phyloP scores from a whole-genome alignment of 2,113 vertebrate genomes.

The rabbit (Oryctolagus cuniculus) region DNA sequence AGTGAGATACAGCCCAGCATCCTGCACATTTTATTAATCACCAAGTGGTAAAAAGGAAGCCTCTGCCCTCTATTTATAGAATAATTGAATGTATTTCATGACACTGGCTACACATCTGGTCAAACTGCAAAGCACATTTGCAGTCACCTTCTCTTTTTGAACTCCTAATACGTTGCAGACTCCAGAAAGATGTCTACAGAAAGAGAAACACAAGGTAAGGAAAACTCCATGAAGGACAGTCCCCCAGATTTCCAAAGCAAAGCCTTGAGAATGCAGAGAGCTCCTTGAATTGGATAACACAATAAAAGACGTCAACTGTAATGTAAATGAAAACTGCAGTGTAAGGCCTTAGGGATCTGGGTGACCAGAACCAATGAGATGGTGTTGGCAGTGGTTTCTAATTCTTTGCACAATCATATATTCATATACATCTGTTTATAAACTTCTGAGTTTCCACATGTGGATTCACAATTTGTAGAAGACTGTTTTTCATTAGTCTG shows the following conservation, averaged over 20 bases:
- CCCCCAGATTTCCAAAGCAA: not conserved
- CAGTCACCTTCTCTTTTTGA: slow-evolving; percentile 78
- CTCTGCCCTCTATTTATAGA: slow-evolving; percentile 85
- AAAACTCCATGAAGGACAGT: not conserved
- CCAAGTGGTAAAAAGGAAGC: slow-evolving; percentile 80
- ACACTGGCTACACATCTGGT: slow-evolving; percentile 82
- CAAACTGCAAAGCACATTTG: slow-evolving; percentile 83
- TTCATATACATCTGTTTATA: slow-evolving; percentile 12
- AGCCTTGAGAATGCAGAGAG: not conserved
- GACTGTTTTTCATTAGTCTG: slow-evolving; percentile 73
- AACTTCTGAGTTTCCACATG: slow-evolving; percentile 52
- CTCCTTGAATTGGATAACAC: not conserved
- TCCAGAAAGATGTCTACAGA: slow-evolving; percentile 72
- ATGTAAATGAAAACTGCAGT: slow-evolving; percentile 18
- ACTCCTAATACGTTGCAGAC: slow-evolving; percentile 83
- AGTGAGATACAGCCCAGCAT: slow-evolving; percentile 61
- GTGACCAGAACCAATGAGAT: slow-evolving; percentile 36
- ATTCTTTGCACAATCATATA: slow-evolving; percentile 6
- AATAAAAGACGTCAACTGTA: slow-evolving; percentile 21
- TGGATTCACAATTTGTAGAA: slow-evolving; percentile 53
- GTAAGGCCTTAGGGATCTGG: slow-evolving; percentile 4
- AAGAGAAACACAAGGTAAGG: slow-evolving; percentile 3
- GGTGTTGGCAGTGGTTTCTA: not conserved
- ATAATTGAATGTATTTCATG: slow-evolving; percentile 78
- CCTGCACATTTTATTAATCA: slow-evolving; percentile 84